Percentiles rank a stretch among this genome's conserved stretches.
Evolutionary conservation across 2,888 invertebrate genomes (phyloP).

Genomic region (Linyphia triangularis): DNA sequence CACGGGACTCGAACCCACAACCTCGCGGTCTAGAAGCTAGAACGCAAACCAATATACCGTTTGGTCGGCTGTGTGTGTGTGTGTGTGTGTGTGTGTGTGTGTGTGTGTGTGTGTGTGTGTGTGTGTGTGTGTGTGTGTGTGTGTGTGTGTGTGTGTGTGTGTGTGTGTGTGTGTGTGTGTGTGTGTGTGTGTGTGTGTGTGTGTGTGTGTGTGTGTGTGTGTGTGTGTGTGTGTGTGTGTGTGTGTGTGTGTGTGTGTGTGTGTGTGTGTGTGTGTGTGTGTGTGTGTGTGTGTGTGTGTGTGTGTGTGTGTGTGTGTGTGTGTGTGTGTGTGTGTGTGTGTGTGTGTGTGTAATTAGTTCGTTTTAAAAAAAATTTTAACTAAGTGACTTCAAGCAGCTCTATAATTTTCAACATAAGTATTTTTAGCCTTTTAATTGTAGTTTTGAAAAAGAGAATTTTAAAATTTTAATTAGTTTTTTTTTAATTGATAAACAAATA

Average conservation of each 20-base stretch:
- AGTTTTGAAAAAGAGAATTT: too few relatives aligned
- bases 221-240: conserved; percentile 9
- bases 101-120: background rate
- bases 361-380: too few relatives aligned
- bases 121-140: background rate
- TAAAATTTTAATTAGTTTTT: too few relatives aligned
- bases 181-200: conserved; percentile 9
- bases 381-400: too few relatives aligned
- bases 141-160: conserved; percentile 9
- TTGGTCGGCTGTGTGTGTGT: background rate
- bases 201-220: conserved; percentile 9
- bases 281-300: conserved; percentile 9
- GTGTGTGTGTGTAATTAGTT: conserved; percentile 9
- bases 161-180: conserved; percentile 9
- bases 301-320: conserved; percentile 9
- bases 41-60: too few relatives aligned
- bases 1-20: too few relatives aligned
- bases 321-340: conserved; percentile 9
- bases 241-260: conserved; percentile 9
- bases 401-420: too few relatives aligned
- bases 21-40: too few relatives aligned
- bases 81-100: background rate
- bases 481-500: too few relatives aligned
- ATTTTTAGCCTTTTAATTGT: too few relatives aligned
- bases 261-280: conserved; percentile 9